A percentile compares a stretch with the other conserved stretches of the same genome.
These are phyloP conservation scores for Ptychadena robeensis DNA, from an alignment of 2,797 vertebrate species.

Conservation along the genomic window DNA sequence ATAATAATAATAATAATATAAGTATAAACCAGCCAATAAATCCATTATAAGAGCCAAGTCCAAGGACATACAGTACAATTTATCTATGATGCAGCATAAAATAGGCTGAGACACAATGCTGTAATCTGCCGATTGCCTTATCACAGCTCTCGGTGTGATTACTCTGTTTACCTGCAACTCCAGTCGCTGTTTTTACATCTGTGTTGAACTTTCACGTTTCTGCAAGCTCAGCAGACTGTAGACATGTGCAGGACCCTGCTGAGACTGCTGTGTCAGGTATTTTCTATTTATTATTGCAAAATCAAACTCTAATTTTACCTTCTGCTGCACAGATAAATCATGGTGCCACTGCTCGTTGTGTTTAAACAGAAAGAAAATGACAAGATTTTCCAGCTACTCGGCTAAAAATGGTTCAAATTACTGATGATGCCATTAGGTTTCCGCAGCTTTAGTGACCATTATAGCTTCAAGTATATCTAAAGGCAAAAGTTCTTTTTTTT, in stretches of 20 bases:
- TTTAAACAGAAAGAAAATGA: slow-evolving; percentile 7
- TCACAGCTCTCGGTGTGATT: neutral
- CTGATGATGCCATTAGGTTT: neutral
- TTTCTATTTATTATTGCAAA: slow-evolving; percentile 38
- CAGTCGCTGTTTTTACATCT: slow-evolving; percentile 22
- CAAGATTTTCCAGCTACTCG: neutral
- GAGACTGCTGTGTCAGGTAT: slow-evolving; percentile 26
- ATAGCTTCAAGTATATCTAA: too few relatives aligned
- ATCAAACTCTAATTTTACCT: slow-evolving; percentile 31
- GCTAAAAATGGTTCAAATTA: neutral
- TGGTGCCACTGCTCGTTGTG: neutral
- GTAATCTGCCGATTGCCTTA: neutral
- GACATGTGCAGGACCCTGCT: neutral
- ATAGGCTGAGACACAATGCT: neutral
- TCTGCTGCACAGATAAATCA: slow-evolving; percentile 7
- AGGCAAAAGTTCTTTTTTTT: too few relatives aligned
- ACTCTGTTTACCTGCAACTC: neutral
- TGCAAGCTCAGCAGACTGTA: slow-evolving; percentile 32
- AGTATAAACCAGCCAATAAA: neutral
- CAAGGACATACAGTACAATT: neutral
- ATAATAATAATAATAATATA: too few relatives aligned
- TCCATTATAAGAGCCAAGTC: neutral
- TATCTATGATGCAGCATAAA: slow-evolving; percentile 13
- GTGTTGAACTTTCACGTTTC: slow-evolving; percentile 17
- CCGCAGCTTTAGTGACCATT: neutral